These are phyloP conservation scores for Elephas maximus DNA, from an alignment of 2,113 vertebrate species.

Conservation along the genomic window DNA sequence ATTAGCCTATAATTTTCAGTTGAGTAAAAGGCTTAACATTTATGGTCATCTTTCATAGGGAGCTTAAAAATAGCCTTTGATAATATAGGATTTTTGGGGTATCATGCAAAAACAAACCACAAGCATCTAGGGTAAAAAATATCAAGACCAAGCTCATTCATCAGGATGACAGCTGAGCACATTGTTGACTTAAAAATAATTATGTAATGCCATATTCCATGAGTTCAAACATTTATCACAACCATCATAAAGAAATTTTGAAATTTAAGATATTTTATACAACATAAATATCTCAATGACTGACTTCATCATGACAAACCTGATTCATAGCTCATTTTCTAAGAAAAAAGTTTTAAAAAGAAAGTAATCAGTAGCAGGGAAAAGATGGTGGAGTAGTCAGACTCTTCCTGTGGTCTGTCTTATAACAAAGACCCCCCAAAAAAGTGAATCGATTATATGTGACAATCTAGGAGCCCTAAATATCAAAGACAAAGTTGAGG, in stretches of 20 bases:
- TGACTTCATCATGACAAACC: not conserved
- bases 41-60: not conserved
- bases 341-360: not conserved
- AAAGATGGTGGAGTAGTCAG: too few species aligned
- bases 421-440: too few species aligned
- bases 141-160: conserved; percentile 40
- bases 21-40: not conserved
- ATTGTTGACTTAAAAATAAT: conserved; percentile 49
- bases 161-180: conserved; percentile 38
- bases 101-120: conserved; percentile 26
- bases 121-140: conserved; percentile 52
- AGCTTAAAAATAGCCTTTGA: conserved; percentile 43
- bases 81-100: conserved; percentile 21
- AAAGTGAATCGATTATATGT: too few species aligned
- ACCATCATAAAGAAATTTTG: not conserved
- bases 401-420: too few species aligned
- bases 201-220: not conserved
- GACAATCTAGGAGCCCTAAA: too few species aligned
- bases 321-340: conserved; percentile 1
- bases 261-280: not conserved
- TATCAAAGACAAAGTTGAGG: too few species aligned
- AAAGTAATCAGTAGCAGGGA: not conserved
- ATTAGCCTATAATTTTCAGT: not conserved
- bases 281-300: not conserved
- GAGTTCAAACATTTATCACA: conserved; percentile 33